phyloP scores from a whole-genome alignment of 2,113 vertebrate species.

The Anarrhichthys ocellatus region DNA sequence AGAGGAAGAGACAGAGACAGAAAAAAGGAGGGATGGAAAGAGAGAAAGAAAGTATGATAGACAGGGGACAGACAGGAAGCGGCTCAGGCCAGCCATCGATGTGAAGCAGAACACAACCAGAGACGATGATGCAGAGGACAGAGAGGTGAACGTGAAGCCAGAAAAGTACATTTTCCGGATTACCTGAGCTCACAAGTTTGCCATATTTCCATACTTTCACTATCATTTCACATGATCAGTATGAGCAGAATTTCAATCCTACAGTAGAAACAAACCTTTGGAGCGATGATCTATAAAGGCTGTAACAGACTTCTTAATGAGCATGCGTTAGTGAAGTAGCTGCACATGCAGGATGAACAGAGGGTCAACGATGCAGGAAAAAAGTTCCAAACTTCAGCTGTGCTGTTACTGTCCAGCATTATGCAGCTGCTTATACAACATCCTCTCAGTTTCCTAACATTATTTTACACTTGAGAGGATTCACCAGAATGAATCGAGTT shows the following conservation, averaged over 20 bases:
- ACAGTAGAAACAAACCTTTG: slow-evolving; percentile 6
- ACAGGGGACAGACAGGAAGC: slow-evolving; percentile 59
- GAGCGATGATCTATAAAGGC: neutral
- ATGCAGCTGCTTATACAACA: neutral
- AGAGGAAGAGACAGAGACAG: slow-evolving; percentile 29
- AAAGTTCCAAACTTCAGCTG: neutral
- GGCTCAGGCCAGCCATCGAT: slow-evolving; percentile 42
- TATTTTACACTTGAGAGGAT: neutral
- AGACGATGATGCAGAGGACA: slow-evolving; percentile 8
- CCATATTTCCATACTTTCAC: neutral
- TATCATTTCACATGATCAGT: slow-evolving; percentile 1
- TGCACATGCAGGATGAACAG: slow-evolving; percentile 27
- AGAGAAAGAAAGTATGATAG: slow-evolving; percentile 60
- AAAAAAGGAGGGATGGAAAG: slow-evolving; percentile 34
- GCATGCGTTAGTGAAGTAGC: slow-evolving; percentile 19
- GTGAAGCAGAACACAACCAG: slow-evolving; percentile 33
- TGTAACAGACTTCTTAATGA: slow-evolving; percentile 10
- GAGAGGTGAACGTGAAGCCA: neutral
- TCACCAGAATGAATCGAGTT: neutral
- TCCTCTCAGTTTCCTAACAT: neutral
- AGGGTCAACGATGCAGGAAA: slow-evolving; percentile 1
- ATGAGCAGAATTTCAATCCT: neutral
- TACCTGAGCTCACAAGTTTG: neutral
- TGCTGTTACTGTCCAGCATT: neutral
- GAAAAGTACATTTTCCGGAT: neutral